Base-by-base conservation (phyloP, 2,797 vertebrate species). In the Psittacula derbiana region DNA sequence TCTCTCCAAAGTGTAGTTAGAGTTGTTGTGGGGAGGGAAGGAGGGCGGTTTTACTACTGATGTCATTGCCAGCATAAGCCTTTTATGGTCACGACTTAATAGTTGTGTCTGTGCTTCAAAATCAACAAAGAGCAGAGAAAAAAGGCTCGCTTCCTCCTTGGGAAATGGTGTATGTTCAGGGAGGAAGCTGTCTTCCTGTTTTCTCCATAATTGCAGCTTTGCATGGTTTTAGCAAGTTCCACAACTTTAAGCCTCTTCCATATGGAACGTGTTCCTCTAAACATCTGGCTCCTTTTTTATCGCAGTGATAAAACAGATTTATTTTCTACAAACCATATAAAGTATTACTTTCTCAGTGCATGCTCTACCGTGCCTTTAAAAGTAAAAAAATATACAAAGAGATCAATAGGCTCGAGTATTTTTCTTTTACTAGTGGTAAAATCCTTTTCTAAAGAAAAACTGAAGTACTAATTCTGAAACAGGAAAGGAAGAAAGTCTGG, bases 111-210 rank as follows among this genome's bases (percentile, higher is more conserved):
- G 96, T 93, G 97, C 98, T 98, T 97, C 98, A 98, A 96, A 98
- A 97, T 98, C 98, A 98, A 98, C 97, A 98, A 97, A 98, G 97
- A 97, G 94, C 95, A 96, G 94, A 97, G 96, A 96, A 98, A 97
- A 97, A 97, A 97, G 98, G 93, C 97, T 97, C 88, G 96, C 97
- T 98, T 98, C 98, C 98, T 98, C 98, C 98, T 98, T 98, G 98
- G 99, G 99, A 99, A 99, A 98, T 96, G 95, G 98, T 98, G 98
- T 96, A 97, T 93, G 96, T 98, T 98, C 98, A 96, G 98, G 98
- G 98, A 98, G 99, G 98, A 99, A 99, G 98, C 95, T 97, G 97
- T 95, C 98, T 99, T 99, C 99, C 99, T 99, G 99, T 99, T 99
- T 99, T 99, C 97, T 97, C 96, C 83, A 71, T 92, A 98, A 98